phyloP scores from a whole-genome alignment of 2,888 invertebrate genomes.

The Eilema sororculum region DNA sequence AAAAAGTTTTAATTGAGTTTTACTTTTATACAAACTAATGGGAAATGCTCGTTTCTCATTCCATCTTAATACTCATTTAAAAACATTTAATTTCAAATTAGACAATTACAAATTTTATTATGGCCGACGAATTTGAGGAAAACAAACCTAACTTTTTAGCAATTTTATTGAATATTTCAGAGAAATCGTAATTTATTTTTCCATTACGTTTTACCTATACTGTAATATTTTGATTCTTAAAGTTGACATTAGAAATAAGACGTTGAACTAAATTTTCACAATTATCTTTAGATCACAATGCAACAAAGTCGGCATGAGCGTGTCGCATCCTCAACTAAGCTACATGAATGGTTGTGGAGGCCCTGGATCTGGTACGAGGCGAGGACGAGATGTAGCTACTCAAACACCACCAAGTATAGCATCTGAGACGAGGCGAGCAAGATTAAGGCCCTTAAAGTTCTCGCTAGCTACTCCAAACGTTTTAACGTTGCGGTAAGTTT shows the following conservation, averaged over 20 bases:
- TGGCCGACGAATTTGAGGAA: background rate
- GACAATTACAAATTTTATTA: background rate
- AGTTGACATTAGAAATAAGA: background rate
- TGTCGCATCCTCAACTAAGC: conserved; percentile 87
- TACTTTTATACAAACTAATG: conserved; percentile 17
- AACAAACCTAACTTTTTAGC: background rate
- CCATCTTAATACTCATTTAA: conserved; percentile 1
- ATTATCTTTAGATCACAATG: conserved; percentile 67
- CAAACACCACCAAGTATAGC: conserved; percentile 91
- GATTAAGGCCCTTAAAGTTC: conserved; percentile 74
- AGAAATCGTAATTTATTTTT: background rate
- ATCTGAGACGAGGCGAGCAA: conserved; percentile 87
- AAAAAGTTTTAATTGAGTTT: conserved; percentile 26
- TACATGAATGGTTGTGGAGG: conserved; percentile 87
- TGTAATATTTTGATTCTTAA: too few relatives aligned
- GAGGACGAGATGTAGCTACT: conserved; percentile 89
- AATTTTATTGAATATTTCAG: background rate
- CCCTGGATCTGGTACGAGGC: conserved; percentile 53
- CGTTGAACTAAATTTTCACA: background rate
- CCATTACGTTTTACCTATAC: background rate
- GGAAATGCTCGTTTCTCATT: background rate
- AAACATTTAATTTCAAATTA: background rate
- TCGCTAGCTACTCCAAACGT: conserved; percentile 76
- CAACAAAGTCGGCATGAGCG: conserved; percentile 85
- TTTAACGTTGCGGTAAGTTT: conserved; percentile 72